Evolutionary conservation across 2,888 invertebrate genomes (phyloP), one percentile per base, ranked within the genome.

Genomic region (Pemphredon lugubris): DNA sequence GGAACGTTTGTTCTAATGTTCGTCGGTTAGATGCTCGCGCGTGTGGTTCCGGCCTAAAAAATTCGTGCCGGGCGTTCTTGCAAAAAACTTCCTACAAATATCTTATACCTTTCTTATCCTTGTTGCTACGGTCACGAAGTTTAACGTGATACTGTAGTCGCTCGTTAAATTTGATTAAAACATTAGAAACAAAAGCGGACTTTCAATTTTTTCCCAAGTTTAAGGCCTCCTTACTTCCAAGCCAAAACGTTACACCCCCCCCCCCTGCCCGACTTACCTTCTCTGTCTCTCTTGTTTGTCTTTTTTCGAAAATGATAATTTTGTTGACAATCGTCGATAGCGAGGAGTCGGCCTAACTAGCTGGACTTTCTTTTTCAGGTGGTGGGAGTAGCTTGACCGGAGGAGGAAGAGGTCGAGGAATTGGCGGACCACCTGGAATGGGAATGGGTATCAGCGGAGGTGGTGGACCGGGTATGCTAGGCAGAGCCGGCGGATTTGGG

Each of bases 401-500:
- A 21, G 78, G 75, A 13, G 69, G 64, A 32, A 70, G 58, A 13
- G 59, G 73, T 6, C 69, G 75, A 37, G 70, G 75, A 14, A 73
- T 78, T 39, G 79, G 81, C 7, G 70, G 80, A 7, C 78, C 78
- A 2, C 73, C 79, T 0, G 77, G 81, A 3, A 78, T 81, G 64
- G 69, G 81, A 14, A 79, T 85, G 54, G 86, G 85, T 0, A 78
- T 84, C 20, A 82, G 87, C 5, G 81, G 79, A 11, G 73, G n/a
- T n/a, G n/a, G 84, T 1, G 85, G 84, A 0, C 84, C 87, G 2
- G 85, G 86, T 2, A 86, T 88, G 82, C 53, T 88, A 4, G 86
- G 87, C 2, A 81, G 87, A 30, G 76, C 85, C 1, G 82, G 87
- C 2, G 85, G 88, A 30, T 88, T 87, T 32, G 88, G 88, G 0